Evolutionary conservation across 2,113 vertebrate species (phyloP).

Genomic region (Tetraodon nigroviridis): DNA sequence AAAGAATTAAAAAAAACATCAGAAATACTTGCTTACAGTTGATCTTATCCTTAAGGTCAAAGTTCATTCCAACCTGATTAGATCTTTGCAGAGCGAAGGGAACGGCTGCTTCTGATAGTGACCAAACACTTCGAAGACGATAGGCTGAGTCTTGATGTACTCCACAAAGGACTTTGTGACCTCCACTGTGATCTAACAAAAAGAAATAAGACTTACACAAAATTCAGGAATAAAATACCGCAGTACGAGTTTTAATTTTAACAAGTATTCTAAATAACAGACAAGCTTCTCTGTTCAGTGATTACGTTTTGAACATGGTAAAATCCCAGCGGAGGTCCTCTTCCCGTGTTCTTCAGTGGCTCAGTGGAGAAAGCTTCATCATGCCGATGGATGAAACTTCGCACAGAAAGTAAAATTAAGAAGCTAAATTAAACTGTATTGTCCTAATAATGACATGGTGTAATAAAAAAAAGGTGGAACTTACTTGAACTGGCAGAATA

Average conservation of each 20-base stretch:
- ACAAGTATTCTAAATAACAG: neutral
- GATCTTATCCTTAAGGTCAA: neutral
- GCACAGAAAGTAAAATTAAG: neutral
- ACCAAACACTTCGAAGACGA: conserved; percentile 97
- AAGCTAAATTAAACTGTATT: too few species aligned
- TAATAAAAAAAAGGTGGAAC: conserved; percentile 16
- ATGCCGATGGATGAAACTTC: conserved; percentile 89
- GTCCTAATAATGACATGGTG: too few species aligned
- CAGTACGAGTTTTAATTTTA: neutral
- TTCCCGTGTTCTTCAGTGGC: conserved; percentile 95
- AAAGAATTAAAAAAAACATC: neutral
- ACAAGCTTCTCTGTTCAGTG: neutral
- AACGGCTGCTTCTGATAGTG: conserved; percentile 98
- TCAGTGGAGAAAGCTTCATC: conserved; percentile 98
- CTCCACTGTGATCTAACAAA: conserved; percentile 87
- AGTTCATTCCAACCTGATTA: conserved; percentile 80
- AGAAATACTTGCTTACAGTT: neutral
- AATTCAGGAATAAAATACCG: neutral
- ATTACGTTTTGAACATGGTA: conserved; percentile 96
- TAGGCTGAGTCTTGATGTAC: conserved; percentile 95
- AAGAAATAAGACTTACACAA: conserved; percentile 2
- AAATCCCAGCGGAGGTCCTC: conserved; percentile 93
- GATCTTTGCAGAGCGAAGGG: conserved; percentile 92
- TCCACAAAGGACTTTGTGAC: conserved; percentile 95
- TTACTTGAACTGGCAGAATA: conserved; percentile 99